Conservation (phyloP, 2,888 invertebrate genomes). For the Diadegma fenestrale region DNA sequence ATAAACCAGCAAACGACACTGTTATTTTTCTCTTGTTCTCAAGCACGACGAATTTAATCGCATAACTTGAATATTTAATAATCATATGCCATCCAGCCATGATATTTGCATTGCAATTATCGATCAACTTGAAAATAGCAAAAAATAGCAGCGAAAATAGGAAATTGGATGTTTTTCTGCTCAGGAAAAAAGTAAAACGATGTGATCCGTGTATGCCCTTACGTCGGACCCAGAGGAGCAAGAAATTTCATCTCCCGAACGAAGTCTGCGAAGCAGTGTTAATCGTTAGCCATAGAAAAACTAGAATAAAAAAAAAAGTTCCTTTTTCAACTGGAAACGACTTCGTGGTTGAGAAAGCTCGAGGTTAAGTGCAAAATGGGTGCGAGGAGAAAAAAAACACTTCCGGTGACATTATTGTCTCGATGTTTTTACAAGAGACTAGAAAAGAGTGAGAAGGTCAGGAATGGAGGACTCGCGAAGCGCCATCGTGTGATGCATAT, state of each 20-base stretch:
- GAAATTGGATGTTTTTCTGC: neutral
- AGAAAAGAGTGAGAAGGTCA: neutral
- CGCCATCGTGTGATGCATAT: constrained; percentile 59
- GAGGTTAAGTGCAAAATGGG: constrained; percentile 3
- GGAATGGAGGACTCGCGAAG: constrained; percentile 44
- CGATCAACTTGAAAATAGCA: neutral
- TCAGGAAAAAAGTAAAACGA: neutral
- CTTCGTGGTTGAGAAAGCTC: constrained; percentile 5
- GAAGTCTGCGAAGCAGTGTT: neutral
- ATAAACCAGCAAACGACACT: neutral
- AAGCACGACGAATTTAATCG: neutral
- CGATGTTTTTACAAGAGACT: constrained; percentile 62
- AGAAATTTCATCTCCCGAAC: neutral
- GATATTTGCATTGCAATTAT: neutral
- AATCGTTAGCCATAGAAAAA: neutral
- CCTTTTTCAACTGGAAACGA: neutral
- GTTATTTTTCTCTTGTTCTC: neutral
- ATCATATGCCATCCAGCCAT: neutral
- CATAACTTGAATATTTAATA: neutral
- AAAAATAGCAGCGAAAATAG: neutral
- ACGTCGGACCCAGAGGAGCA: neutral
- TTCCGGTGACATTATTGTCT: constrained; percentile 61
- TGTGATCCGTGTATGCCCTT: neutral
- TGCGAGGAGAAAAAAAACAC: neutral
- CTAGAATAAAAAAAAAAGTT: neutral